Base-by-base conservation (phyloP, 2,113 vertebrate species). In the Equus przewalskii region DNA sequence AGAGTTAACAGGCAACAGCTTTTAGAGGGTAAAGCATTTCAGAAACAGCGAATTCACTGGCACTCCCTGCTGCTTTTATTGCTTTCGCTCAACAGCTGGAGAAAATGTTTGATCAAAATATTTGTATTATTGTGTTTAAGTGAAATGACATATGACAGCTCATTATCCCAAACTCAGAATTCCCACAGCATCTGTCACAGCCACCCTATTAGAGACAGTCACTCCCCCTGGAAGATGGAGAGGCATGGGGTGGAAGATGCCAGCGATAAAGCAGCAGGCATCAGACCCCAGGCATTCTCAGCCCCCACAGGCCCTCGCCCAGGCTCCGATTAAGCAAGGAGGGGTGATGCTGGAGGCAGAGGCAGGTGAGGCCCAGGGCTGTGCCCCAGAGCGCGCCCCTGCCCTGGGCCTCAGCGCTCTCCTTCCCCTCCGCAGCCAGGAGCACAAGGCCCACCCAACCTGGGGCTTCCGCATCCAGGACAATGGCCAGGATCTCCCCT, bases 51-150 rank as follows among this genome's bases (percentile, higher is more conserved):
- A 95, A 78, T 56, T 96, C 87, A 33, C 96, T 78, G 78, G 89
- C 80, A 80, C 62, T 96, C 88, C 91, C 96, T 49, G 76, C 93
- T 96, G 54, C 16, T 97, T 96, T 97, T 89, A 90, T 64, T 84
- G 81, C 96, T 97, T 97, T 96, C 54, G 28, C 89, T 81, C 97
- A 97, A 97, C 96, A 97, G 90, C 96, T 97, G 76, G 85, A 67
- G 97, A 96, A 97, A 95, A 91, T 95, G 98, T 98, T 98, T 97
- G 62, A 98, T 97, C 80, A 97, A 98, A 98, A 97, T 96, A 97
- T 73, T 92, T 86, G 51, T 85, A 96, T 97, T 97, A 96, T 84
- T 80, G 79, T 92, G 75, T 96, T 97, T 95, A 96, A 98, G 78
- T 94, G 96, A 95, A 98, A 97, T 87, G 95, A 92, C 93, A 89